Evolutionary conservation across 2,113 vertebrate species (phyloP), one percentile per base, ranked within the genome.

Genomic region (Pogonocichla stellata): DNA sequence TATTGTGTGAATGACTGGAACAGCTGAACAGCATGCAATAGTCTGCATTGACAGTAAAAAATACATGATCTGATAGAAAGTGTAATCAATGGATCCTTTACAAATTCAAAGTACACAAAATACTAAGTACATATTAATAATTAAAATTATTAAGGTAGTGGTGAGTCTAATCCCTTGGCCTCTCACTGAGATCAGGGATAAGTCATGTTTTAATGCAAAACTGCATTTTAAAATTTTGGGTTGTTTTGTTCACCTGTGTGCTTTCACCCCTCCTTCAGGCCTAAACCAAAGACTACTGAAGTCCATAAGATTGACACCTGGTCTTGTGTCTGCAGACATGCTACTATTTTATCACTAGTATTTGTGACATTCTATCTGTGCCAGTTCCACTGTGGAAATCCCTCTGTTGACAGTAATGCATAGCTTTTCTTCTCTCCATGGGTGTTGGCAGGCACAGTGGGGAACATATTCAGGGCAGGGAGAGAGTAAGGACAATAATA

Each of bases 1-100:
- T 2, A 0, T 28, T 20, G 3, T 31, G 11, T 48, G 50, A 71
- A 51, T 36, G 38, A 1, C 0, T 12, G 6, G 23, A 26, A 50
- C 1, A 53, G 14, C 20, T 42, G 45, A 82, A n/a, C 4, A 50
- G 6, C 34, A 25, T 10, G 25, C 28, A 28, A 48, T 58, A 10
- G 5, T 7, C 5, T 26, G 5, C 16, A 26, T 42, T 57, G 38
- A 36, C 6, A 25, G 9, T 5, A 62, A 54, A 45, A 33, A 12
- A 8, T 29, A 38, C 2, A 3, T 0, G 0, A n/a, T 80, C 66
- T 66, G 9, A 29, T 34, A 86, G 51, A 60, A 90, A 72, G 22
- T 47, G 2, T 66, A 83, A 28, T 51, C 50, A 50, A 75, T 11
- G 9, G 8, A 43, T 10, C 65, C 8, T 22, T 65, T 71, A 64